These are phyloP conservation scores for Chloroceryle amazona DNA, from an alignment of 2,797 vertebrate species.

Conservation along the genomic window DNA sequence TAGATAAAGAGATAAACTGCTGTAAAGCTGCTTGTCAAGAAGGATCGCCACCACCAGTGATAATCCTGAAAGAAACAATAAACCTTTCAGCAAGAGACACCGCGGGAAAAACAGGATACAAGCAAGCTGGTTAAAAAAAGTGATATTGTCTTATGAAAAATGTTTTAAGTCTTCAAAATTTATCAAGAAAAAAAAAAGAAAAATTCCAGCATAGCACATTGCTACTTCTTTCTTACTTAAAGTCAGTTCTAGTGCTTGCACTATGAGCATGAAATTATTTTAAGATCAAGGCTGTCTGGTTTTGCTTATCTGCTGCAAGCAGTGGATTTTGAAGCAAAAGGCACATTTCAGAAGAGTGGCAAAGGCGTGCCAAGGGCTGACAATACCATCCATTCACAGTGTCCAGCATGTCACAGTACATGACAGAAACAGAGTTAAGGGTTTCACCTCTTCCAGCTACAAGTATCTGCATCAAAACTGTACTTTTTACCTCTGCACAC, in stretches of 20 bases:
- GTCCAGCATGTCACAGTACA: neutral
- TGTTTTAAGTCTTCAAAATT: neutral
- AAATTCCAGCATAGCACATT: accelerated
- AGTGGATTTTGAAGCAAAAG: neutral
- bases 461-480: neutral
- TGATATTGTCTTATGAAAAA: neutral
- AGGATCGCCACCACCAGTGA: constrained; percentile 94
- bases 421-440: too few relatives aligned
- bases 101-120: neutral
- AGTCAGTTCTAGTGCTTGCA: neutral
- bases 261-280: neutral
- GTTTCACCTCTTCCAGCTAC: neutral
- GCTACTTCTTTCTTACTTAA: neutral
- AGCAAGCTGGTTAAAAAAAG: neutral
- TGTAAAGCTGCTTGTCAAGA: constrained; percentile 92
- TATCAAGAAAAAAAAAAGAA: neutral
- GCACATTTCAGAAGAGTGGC: neutral
- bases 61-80: constrained; percentile 85
- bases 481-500: constrained; percentile 89
- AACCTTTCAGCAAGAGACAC: neutral
- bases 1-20: constrained; percentile 92
- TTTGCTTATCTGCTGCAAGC: neutral
- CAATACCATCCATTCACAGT: neutral
- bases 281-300: neutral
- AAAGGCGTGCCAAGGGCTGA: neutral